Base-by-base conservation (phyloP, 2,113 vertebrate species). In the Bufo bufo region DNA sequence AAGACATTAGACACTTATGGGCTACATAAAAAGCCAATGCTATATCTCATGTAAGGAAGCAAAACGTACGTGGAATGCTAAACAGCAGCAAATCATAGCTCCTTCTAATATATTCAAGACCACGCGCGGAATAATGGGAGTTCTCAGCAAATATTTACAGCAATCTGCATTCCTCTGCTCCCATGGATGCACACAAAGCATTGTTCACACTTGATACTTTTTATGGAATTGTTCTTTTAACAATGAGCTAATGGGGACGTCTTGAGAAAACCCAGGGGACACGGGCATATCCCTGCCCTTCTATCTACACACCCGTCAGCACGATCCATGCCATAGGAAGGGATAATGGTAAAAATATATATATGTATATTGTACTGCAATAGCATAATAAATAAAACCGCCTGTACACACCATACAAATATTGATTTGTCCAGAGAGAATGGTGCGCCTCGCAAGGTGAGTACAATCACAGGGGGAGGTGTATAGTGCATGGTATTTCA, bases 151-250 rank as follows among this genome's bases (percentile, higher is more conserved):
- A 86, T 86, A 86, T 86, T 86, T 86, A 78, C 72, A 86, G 74
- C 59, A 65, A 81, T 71, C 77, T 66, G 80, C 80, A 88, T 88
- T 77, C 69, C 87, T 14, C 66, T 50, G 49, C 49, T 47, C 43
- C 16, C n/a, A 54, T 13, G 11, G 80, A 56, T 43, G 81, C 81
- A 66, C 11, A 66, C 45, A 77, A 61, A 72, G 14, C 49, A 49
- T 61, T 74, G 80, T 75, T 75, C 69, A 45, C 66, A 65, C 47
- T 43, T 77, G 7, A 59, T 84, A 77, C 87, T 84, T 89, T 84
- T 84, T 77, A 83, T 88, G 86, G 79, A 82, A 87, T 61, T 82
- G 66, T 83, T 88, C 81, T 77, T n/a, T 23, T 52, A 88, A 88
- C 45, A 77, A 84, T 84, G 74, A 49, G 13, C 23, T 47, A 12